Conservation (phyloP, 2,797 vertebrate genomes). For the Valencia hispanica region DNA sequence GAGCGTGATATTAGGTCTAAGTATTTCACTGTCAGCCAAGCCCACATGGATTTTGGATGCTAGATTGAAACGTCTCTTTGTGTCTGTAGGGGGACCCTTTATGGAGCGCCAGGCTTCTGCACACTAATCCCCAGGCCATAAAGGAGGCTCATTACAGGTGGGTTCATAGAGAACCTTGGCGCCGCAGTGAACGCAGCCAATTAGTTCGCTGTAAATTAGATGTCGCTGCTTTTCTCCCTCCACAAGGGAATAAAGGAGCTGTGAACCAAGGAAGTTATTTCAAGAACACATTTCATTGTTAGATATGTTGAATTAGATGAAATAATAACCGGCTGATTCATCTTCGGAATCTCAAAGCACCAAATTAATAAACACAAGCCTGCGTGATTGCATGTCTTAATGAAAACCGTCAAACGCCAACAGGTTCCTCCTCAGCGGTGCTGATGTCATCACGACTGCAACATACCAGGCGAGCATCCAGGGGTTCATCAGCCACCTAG, state of each 20-base stretch:
- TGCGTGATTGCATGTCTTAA: background rate
- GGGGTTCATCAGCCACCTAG: slow-evolving; percentile 79
- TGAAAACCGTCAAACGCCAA: background rate
- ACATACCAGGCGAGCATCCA: slow-evolving; percentile 85
- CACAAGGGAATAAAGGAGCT: background rate
- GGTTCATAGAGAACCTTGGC: background rate
- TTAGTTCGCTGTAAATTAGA: background rate
- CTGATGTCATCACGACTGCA: slow-evolving; percentile 83
- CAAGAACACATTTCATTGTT: background rate
- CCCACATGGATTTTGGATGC: background rate
- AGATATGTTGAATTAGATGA: background rate
- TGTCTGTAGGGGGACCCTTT: slow-evolving; percentile 82
- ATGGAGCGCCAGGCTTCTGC: slow-evolving; percentile 84
- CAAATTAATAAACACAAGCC: background rate
- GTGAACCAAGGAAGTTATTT: background rate
- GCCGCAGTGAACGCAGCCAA: background rate
- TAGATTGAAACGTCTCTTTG: slow-evolving; percentile 9
- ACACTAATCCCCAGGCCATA: slow-evolving; percentile 81
- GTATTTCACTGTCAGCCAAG: background rate
- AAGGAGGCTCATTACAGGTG: slow-evolving; percentile 82
- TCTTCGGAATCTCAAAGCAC: background rate
- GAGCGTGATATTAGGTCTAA: background rate
- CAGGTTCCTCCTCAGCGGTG: slow-evolving; percentile 82
- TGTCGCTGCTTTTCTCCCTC: background rate
- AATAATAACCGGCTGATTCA: background rate